Evolutionary conservation across 2,888 invertebrate species (phyloP), one percentile per base, ranked within the genome.

Genomic region (Cataglyphis albicans): DNA sequence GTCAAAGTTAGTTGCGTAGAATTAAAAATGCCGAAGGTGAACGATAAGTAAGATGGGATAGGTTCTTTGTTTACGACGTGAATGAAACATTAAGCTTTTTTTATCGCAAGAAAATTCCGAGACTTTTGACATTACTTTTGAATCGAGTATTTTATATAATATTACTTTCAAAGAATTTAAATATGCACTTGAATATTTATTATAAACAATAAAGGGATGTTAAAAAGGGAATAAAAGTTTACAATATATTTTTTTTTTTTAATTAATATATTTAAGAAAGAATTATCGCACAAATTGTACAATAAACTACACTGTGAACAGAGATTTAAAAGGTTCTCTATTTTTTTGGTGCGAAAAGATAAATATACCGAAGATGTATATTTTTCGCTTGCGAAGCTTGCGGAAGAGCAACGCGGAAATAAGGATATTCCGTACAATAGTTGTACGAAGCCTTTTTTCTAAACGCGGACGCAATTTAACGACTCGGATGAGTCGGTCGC

Each of bases 1-100:
- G 82, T 83, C 83, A 70, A 82, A 87, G 64, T 81, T 72, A 48
- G 38, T 72, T 41, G 38, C 74, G 25, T 52, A 18, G 12, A 38
- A 55, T 61, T 59, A 29, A n/a, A 64, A 75, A 64, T 25, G 57
- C 3, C 21, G 10, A 32, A 57, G 35, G 29, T 55, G 35, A 65
- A 38, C 35, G 32, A 35, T 35, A 64, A 74, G 44, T 25, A 48
- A 52, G 7, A 7, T 52, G 2, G 18, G 38, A 18, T 38, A n/a
- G 7, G n/a, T 29, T 72, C 5, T 35, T 48, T 64, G 18, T 48
- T 18, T 21, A 18, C 18, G 21, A 2, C 48, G 32, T 15, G 21
- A 63, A 21, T 63, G 10, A 15, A 63, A 44, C 29, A 15, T 73
- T 44, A 44, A 63, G 15, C 32, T 32, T n/a, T 35, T 65, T 52